Evolutionary conservation across 2,113 vertebrate genomes (phyloP).

Genomic region (Arizona elegans): DNA sequence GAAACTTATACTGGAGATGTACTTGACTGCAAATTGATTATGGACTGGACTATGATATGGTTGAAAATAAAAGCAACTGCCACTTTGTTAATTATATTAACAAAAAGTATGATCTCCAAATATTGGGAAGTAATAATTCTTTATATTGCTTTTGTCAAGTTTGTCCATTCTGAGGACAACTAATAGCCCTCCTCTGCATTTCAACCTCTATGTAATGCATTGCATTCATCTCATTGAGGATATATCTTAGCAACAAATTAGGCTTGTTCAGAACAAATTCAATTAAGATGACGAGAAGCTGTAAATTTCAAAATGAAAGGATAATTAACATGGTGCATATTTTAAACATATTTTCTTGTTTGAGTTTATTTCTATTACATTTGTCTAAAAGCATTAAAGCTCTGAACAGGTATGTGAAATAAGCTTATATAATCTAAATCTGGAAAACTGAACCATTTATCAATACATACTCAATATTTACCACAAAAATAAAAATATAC

Average conservation of each 20-base stretch:
- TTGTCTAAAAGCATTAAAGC: neutral
- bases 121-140: neutral
- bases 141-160: neutral
- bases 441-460: neutral
- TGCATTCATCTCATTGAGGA: neutral
- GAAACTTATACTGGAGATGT: neutral
- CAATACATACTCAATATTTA: too few relatives aligned
- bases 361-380: neutral
- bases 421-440: neutral
- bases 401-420: neutral
- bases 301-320: neutral
- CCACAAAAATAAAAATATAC: neutral
- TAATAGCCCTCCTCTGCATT: neutral
- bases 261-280: neutral
- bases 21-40: neutral
- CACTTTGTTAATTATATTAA: neutral
- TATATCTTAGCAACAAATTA: neutral
- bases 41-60: neutral
- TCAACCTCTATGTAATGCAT: neutral
- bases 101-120: neutral
- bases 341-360: neutral
- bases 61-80: neutral
- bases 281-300: neutral
- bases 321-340: neutral
- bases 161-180: neutral